Evolutionary conservation across 1,140 invertebrate species (phyloP).

Genomic region (Drosophila azteca): DNA sequence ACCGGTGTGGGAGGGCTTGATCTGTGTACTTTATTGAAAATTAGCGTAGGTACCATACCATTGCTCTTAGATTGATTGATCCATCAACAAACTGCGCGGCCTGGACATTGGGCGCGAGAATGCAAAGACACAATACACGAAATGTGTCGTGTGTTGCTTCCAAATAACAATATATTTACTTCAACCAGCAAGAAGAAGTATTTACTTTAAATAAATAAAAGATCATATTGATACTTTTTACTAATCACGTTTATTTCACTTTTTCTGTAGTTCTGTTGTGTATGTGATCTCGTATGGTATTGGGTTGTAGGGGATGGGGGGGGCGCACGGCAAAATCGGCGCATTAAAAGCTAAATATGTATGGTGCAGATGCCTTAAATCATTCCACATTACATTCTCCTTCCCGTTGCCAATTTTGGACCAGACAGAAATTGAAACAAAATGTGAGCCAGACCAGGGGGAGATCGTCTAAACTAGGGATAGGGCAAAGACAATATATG

Average conservation of each 20-base stretch:
- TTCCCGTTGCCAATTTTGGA: slow-evolving; percentile 44
- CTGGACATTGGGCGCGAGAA: no score
- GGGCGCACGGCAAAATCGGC: slow-evolving; percentile 40
- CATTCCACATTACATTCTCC: slow-evolving; percentile 24
- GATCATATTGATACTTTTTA: slow-evolving; percentile 51
- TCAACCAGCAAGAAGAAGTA: no score
- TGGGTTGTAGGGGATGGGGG: slow-evolving; percentile 8
- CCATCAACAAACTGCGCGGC: no score
- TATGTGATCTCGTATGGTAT: slow-evolving; percentile 58
- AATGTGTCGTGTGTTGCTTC: no score
- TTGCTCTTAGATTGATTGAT: no score
- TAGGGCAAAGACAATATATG: no score
- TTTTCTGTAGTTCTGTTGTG: slow-evolving; percentile 57
- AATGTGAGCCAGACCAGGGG: slow-evolving; percentile 43
- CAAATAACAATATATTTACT: not conserved
- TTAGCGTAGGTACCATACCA: no score
- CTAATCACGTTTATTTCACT: slow-evolving; percentile 78
- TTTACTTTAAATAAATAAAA: not conserved
- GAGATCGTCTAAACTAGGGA: slow-evolving; percentile 67
- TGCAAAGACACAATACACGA: no score
- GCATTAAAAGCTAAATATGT: slow-evolving; percentile 72
- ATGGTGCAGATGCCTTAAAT: slow-evolving; percentile 60
- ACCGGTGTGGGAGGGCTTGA: no score
- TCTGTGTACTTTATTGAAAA: no score
- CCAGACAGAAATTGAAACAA: slow-evolving; percentile 40